A percentile compares a stretch with the other conserved stretches of the same genome.
phyloP scores from a whole-genome alignment of 2,113 vertebrate genomes.

The Bubo bubo region DNA sequence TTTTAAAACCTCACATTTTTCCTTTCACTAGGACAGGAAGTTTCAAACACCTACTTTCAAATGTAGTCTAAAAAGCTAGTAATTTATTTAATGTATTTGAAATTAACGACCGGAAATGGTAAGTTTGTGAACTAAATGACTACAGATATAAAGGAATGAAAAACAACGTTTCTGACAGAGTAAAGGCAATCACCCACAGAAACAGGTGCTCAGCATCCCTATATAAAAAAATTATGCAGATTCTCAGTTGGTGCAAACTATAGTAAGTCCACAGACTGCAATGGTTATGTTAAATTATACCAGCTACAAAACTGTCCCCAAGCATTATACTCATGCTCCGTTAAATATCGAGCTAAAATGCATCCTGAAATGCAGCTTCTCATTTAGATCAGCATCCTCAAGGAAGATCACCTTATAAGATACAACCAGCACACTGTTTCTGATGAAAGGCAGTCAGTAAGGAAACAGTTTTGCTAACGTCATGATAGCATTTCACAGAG shows the following conservation, averaged over 20 bases:
- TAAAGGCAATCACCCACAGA: not conserved
- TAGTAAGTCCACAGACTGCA: not conserved
- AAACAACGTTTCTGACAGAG: not conserved
- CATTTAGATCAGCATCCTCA: not conserved
- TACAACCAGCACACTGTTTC: accelerated
- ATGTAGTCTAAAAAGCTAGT: not conserved
- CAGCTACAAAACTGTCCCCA: not conserved
- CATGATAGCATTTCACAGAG: not conserved
- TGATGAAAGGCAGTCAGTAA: not conserved
- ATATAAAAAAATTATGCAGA: not conserved
- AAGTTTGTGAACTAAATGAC: not conserved
- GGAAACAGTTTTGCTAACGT: not conserved
- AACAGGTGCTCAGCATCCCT: not conserved
- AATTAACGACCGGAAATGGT: not conserved
- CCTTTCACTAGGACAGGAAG: not conserved
- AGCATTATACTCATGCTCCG: not conserved
- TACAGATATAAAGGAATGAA: not conserved
- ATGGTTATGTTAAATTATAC: not conserved
- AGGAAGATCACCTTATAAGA: not conserved
- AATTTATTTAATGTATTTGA: not conserved
- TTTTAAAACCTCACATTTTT: not conserved
- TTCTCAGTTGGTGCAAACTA: not conserved
- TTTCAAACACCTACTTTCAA: not conserved
- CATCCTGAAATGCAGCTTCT: not conserved
- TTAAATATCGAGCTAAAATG: not conserved